These are phyloP conservation scores for Pseudococcus viburni DNA, from an alignment of 2,888 invertebrate species.

Conservation along the genomic window DNA sequence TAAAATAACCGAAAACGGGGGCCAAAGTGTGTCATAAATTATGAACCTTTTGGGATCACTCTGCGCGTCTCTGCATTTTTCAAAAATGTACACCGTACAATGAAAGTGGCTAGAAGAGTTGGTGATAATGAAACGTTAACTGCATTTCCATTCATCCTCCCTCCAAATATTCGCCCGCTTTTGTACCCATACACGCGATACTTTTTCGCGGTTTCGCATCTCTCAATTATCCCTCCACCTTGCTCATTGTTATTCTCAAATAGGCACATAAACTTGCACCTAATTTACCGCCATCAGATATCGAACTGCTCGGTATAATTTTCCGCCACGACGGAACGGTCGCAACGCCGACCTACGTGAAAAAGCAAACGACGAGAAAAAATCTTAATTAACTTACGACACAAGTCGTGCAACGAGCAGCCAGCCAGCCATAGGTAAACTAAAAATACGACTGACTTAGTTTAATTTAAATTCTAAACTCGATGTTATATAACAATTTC, in stretches of 20 bases:
- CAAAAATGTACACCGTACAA: background rate
- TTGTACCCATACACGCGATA: no score
- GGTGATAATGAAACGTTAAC: slow-evolving; percentile 50
- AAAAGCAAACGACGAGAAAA: background rate
- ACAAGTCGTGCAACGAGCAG: background rate
- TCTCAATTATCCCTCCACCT: no score
- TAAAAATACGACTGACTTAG: background rate
- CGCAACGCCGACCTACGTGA: background rate
- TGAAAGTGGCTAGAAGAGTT: slow-evolving; percentile 7
- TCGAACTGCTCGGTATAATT: background rate
- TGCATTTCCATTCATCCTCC: background rate
- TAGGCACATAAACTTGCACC: background rate
- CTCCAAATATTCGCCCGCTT: background rate
- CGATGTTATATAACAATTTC: slow-evolving; percentile 29
- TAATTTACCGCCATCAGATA: background rate
- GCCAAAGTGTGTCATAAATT: slow-evolving; percentile 44
- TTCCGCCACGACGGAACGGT: background rate
- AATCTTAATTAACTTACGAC: slow-evolving; percentile 31
- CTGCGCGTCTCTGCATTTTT: background rate
- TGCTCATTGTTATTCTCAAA: no score
- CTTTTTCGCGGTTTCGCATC: no score
- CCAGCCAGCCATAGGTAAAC: background rate
- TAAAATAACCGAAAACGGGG: slow-evolving; percentile 59
- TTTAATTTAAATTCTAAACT: slow-evolving; percentile 29
- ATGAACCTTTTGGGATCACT: slow-evolving; percentile 50